Evolutionary conservation across 2,797 vertebrate genomes (phyloP).

Genomic region (Lithobates sylvaticus): DNA sequence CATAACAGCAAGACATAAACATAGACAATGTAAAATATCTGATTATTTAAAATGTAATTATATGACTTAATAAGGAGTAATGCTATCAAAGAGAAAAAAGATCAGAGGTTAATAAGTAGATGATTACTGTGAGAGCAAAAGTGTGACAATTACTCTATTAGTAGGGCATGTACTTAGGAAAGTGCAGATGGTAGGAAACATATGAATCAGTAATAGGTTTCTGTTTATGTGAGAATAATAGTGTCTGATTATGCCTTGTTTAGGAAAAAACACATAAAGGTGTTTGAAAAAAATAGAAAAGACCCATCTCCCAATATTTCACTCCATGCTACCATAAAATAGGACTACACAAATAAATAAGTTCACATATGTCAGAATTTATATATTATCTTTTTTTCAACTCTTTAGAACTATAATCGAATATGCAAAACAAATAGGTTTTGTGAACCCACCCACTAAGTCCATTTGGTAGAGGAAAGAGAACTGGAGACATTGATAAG

Average conservation of each 20-base stretch:
- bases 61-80: slow-evolving; percentile 39
- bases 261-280: neutral
- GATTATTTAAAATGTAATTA: slow-evolving; percentile 20
- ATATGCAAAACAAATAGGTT: too few species aligned
- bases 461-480: too few species aligned
- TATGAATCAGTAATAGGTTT: slow-evolving; percentile 21
- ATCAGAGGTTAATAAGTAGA: slow-evolving; percentile 49
- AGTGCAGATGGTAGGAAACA: slow-evolving; percentile 35
- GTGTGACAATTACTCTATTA: slow-evolving; percentile 44
- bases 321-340: too few species aligned
- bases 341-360: too few species aligned
- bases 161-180: slow-evolving; percentile 34
- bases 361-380: too few species aligned
- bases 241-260: neutral
- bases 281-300: too few species aligned
- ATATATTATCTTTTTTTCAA: too few species aligned
- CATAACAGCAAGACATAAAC: slow-evolving; percentile 7
- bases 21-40: slow-evolving; percentile 4
- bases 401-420: too few species aligned
- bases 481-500: too few species aligned
- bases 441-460: too few species aligned
- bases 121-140: slow-evolving; percentile 52
- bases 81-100: slow-evolving; percentile 49
- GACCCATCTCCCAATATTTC: neutral
- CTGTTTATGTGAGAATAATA: neutral